Conservation (phyloP, 2,113 vertebrate genomes). For the Cynoglossus semilaevis region DNA sequence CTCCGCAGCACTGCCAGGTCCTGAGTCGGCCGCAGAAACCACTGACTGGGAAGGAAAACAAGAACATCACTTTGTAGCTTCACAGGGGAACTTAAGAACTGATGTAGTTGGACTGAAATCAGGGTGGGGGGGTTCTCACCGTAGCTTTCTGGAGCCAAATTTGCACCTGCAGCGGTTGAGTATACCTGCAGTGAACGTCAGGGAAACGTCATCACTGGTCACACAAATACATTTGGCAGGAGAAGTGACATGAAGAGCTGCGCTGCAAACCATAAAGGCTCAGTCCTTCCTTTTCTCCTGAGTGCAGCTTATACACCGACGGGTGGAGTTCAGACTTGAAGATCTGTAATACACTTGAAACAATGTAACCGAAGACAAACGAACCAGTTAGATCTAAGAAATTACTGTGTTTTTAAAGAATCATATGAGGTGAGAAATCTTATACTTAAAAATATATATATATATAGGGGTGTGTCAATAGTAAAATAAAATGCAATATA, state of each 20-base stretch:
- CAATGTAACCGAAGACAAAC: conserved; percentile 9
- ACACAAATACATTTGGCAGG: background rate
- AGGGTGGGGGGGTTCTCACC: conserved; percentile 51
- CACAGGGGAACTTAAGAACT: no score
- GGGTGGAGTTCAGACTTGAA: conserved; percentile 96
- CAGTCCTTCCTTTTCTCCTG: conserved; percentile 92
- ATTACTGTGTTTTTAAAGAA: no score
- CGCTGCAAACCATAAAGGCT: conserved; percentile 85
- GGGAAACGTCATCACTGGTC: background rate
- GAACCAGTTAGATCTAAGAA: no score
- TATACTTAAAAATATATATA: no score
- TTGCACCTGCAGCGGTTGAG: conserved; percentile 74
- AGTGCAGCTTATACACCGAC: conserved; percentile 92
- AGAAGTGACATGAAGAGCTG: background rate
- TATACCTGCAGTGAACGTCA: conserved; percentile 61
- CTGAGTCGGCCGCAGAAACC: conserved; percentile 88
- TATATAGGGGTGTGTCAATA: no score
- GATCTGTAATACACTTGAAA: conserved; percentile 87
- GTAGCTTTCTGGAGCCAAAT: conserved; percentile 75
- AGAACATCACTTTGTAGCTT: background rate
- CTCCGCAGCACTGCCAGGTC: conserved; percentile 82
- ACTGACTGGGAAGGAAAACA: conserved; percentile 72
- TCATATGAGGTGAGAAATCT: no score
- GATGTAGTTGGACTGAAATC: no score
- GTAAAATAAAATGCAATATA: no score